phyloP scores from a whole-genome alignment of 2,888 invertebrate genomes.

The Eupithecia dodoneata region DNA sequence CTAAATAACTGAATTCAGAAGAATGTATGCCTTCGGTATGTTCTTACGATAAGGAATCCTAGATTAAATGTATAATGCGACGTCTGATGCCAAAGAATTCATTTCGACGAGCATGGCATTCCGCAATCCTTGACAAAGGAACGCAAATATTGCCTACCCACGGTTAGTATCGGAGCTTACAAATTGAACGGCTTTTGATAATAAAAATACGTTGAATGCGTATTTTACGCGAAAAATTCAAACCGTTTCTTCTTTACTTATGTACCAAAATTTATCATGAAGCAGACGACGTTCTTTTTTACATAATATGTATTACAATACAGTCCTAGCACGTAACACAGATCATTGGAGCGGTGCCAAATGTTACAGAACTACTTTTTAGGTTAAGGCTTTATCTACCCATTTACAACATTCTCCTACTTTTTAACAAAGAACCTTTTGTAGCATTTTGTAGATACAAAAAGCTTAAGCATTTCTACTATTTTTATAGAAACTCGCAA shows the following conservation, averaged over 20 bases:
- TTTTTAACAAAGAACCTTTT: conserved; percentile 22
- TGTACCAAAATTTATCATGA: not conserved
- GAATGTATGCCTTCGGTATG: not conserved
- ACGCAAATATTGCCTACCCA: conserved; percentile 40
- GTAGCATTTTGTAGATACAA: not conserved
- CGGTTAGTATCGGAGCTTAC: conserved; percentile 1
- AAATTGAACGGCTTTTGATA: not conserved
- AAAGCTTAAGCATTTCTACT: not conserved
- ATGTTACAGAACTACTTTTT: conserved; percentile 43
- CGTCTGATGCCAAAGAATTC: conserved; percentile 28
- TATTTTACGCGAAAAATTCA: not conserved
- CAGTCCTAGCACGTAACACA: not conserved
- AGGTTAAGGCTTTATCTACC: conserved; percentile 40
- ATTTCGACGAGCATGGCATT: conserved; percentile 29
- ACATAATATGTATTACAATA: not conserved
- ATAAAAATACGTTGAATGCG: not conserved
- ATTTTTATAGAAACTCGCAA: not conserved
- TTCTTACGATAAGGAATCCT: not conserved
- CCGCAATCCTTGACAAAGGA: conserved; percentile 32
- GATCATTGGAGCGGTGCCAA: conserved; percentile 41
- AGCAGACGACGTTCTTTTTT: not conserved
- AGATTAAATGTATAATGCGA: conserved; percentile 9
- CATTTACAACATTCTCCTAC: conserved; percentile 37
- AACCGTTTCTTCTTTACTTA: not conserved
- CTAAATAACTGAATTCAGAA: not conserved